Evolutionary conservation across 2,888 invertebrate genomes (phyloP), one percentile per base, ranked within the genome.

Genomic region (Terebella lapidaria): DNA sequence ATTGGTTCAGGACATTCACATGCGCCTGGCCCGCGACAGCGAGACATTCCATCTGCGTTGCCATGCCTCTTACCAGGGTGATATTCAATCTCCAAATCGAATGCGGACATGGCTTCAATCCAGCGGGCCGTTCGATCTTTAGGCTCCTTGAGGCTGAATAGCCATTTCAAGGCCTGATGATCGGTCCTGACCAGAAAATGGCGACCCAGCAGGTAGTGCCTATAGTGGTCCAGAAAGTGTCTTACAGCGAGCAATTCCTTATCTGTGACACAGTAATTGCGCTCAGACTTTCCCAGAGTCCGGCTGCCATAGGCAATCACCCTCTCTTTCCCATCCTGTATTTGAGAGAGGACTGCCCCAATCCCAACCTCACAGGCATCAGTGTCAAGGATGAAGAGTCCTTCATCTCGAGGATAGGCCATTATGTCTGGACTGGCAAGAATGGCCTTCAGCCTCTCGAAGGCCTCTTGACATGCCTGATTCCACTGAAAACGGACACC

Each of bases 131-230:
- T n/a, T n/a, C n/a, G n/a, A n/a, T n/a, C n/a, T n/a, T n/a, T 4
- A 60, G n/a, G n/a, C n/a, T n/a, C n/a, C n/a, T n/a, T n/a, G n/a
- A n/a, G n/a, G n/a, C n/a, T 63, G 20, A 56, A 35, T n/a, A 66
- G 28, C 66, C 69, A 69, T 15, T 20, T 20, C 3, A 69, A 51
- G 1, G 70, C 64, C 2, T 61, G 58, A 59, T 72, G 70, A 59
- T 70, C 70, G 24, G 69, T 67, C 20, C 69, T 30, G 1, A 70
- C 58, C 4, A 60, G 25, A 59, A 70, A 67, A 3, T 59, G 4
- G 45, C 57, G 35, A 5, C 66, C 67, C 46, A 58, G 64, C 22
- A 71, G 60, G 54, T 67, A 71, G 42, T 62, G 67, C 22, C 62
- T 56, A 55, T 64, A 71, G 18, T 69, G 59, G 28, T 63, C 64